These are phyloP conservation scores for Tolypeutes matacus DNA, from an alignment of 2,797 vertebrate species.

Conservation along the genomic window DNA sequence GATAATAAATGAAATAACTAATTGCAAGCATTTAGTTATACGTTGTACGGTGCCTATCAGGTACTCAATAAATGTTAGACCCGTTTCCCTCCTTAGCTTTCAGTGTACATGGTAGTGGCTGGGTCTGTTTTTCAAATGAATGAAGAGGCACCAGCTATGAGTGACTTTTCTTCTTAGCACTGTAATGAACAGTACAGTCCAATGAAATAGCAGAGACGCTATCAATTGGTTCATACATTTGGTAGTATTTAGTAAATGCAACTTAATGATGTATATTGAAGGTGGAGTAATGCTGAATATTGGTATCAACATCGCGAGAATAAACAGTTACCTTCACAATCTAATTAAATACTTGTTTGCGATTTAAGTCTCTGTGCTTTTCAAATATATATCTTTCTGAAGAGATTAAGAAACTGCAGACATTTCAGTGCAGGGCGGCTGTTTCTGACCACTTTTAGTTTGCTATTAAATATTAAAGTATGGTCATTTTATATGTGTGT, in stretches of 20 bases:
- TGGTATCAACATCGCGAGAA: conserved; percentile 22
- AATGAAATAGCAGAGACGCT: neutral
- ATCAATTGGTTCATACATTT: conserved; percentile 16
- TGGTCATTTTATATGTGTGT: conserved; percentile 52
- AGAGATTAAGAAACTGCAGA: neutral
- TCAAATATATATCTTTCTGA: conserved; percentile 23
- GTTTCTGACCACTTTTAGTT: conserved; percentile 23
- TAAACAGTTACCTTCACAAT: neutral
- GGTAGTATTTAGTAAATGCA: conserved; percentile 23
- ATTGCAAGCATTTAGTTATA: neutral
- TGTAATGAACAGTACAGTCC: neutral
- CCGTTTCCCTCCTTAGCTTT: neutral
- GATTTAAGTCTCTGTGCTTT: conserved; percentile 55
- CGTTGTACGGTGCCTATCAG: neutral
- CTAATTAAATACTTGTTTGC: conserved; percentile 46
- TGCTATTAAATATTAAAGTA: conserved; percentile 56
- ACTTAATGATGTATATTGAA: neutral
- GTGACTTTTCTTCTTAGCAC: conserved; percentile 27
- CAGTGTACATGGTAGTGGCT: neutral
- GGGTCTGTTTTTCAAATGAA: neutral
- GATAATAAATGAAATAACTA: neutral
- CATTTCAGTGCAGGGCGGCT: neutral
- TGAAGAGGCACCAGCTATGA: neutral
- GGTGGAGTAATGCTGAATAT: conserved; percentile 21
- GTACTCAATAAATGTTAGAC: neutral